These are phyloP conservation scores for Hydrochoerus hydrochaeris DNA, from an alignment of 2,113 vertebrate genomes.

Conservation along the genomic window DNA sequence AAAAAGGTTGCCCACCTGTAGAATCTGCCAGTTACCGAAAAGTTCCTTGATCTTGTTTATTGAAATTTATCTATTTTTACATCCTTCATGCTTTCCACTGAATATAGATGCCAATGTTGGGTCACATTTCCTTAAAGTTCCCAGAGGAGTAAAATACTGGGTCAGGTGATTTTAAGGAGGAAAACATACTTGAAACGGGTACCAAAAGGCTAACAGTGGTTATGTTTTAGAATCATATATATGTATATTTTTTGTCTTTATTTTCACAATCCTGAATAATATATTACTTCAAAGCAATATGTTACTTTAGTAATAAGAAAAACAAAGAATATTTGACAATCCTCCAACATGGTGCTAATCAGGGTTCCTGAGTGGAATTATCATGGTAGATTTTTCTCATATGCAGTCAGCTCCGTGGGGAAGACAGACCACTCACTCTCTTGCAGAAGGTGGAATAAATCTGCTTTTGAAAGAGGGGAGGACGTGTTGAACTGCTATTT, in stretches of 20 bases:
- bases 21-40: neutral
- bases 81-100: neutral
- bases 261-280: neutral
- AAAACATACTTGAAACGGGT: neutral
- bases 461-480: conserved; percentile 4
- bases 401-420: neutral
- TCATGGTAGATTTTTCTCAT: neutral
- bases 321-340: conserved; percentile 29
- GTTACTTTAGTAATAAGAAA: conserved; percentile 45
- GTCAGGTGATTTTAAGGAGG: neutral
- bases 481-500: neutral
- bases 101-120: neutral
- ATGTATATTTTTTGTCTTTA: neutral
- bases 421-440: neutral
- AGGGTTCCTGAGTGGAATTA: neutral
- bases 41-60: neutral
- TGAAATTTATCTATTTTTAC: neutral
- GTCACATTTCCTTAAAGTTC: neutral
- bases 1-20: neutral
- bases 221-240: neutral
- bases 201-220: neutral
- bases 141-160: neutral
- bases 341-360: neutral
- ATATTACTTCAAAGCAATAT: neutral
- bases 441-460: conserved; percentile 31